A percentile compares a stretch with the other conserved stretches of the same genome.
These are phyloP conservation scores for Myotis lucifugus DNA, from an alignment of 2,113 vertebrate genomes.

Conservation along the genomic window DNA sequence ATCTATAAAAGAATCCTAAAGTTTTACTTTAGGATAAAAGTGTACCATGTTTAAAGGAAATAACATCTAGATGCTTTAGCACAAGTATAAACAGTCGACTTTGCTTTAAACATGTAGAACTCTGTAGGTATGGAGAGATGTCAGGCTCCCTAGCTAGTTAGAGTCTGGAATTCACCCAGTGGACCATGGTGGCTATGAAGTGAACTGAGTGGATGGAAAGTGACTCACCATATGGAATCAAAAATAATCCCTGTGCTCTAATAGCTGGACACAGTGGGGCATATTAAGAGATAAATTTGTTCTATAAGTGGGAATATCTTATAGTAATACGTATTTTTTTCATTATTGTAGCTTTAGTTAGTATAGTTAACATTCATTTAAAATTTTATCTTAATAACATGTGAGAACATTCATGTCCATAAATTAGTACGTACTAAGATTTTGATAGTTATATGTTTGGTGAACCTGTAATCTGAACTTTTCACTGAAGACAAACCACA, in stretches of 20 bases:
- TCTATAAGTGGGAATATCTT: constrained; percentile 38
- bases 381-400: constrained; percentile 44
- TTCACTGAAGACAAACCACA: neutral
- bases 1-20: constrained; percentile 49
- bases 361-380: constrained; percentile 42
- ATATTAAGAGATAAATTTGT: constrained; percentile 45
- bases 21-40: constrained; percentile 52
- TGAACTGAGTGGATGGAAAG: constrained; percentile 1
- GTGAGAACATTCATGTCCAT: constrained; percentile 28
- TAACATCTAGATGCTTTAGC: constrained; percentile 45
- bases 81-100: constrained; percentile 48
- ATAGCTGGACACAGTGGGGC: neutral
- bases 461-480: neutral
- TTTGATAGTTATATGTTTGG: neutral
- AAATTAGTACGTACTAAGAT: neutral
- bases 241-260: constrained; percentile 5
- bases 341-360: constrained; percentile 28
- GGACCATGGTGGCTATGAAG: neutral
- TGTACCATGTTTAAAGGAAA: constrained; percentile 39
- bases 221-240: constrained; percentile 13
- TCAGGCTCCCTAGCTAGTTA: constrained; percentile 34
- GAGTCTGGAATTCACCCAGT: constrained; percentile 51
- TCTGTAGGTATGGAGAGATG: neutral
- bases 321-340: constrained; percentile 39
- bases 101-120: constrained; percentile 37